These are phyloP conservation scores for Stenodema calcarata DNA, from an alignment of 2,888 invertebrate species.

Conservation along the genomic window DNA sequence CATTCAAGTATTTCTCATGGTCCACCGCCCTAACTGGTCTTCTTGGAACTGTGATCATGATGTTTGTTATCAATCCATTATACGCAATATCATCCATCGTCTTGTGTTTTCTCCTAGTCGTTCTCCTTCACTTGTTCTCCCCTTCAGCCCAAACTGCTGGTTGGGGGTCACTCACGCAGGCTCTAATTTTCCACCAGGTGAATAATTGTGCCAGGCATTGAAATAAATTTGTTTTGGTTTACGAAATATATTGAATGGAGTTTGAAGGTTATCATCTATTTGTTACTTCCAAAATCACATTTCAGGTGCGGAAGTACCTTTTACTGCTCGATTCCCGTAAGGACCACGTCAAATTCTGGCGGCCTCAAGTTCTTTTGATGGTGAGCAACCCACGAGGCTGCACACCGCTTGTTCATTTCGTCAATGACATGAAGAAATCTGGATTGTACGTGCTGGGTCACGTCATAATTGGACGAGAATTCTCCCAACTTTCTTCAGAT, in stretches of 20 bases:
- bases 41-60: conserved; percentile 85
- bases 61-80: conserved; percentile 92
- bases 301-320: conserved; percentile 89
- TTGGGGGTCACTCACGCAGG: conserved; percentile 99
- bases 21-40: conserved; percentile 88
- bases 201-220: neutral
- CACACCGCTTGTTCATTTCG: conserved; percentile 93
- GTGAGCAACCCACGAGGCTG: conserved; percentile 89
- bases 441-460: conserved; percentile 88
- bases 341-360: conserved; percentile 99
- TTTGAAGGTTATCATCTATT: neutral
- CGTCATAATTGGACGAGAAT: conserved; percentile 71
- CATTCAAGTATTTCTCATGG: conserved; percentile 96
- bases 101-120: conserved; percentile 81
- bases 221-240: too few species aligned
- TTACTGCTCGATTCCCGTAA: conserved; percentile 93
- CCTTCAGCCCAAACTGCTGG: conserved; percentile 77
- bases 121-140: conserved; percentile 87
- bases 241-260: too few species aligned
- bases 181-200: conserved; percentile 98
- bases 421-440: conserved; percentile 96
- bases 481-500: conserved; percentile 67
- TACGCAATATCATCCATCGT: conserved; percentile 89
- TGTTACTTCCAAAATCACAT: neutral
- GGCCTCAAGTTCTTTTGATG: conserved; percentile 93